These are phyloP conservation scores for Aphelenchoides avenae DNA, from an alignment of 1,140 invertebrate genomes.

Conservation along the genomic window DNA sequence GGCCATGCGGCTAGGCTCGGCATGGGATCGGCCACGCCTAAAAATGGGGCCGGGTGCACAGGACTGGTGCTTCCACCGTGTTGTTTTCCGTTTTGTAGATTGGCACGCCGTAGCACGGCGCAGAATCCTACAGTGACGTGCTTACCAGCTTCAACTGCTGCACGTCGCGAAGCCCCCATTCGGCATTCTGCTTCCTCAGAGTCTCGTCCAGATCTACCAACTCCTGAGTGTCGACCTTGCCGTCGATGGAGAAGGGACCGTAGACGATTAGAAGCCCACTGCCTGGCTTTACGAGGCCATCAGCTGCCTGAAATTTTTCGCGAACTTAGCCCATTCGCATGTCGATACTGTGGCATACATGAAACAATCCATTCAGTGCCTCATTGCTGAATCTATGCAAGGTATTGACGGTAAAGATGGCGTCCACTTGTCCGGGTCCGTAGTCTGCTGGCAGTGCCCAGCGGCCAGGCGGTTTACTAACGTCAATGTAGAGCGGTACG, in stretches of 20 bases:
- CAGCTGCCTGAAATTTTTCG: slow-evolving; percentile 8
- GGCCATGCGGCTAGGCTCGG: too few species aligned
- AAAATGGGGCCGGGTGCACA: too few species aligned
- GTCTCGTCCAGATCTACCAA: slow-evolving; percentile 73
- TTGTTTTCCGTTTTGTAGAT: too few species aligned
- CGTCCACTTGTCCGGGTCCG: slow-evolving; percentile 65
- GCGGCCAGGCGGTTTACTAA: slow-evolving; percentile 64
- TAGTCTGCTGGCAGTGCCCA: slow-evolving; percentile 61
- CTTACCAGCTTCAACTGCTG: slow-evolving; percentile 65
- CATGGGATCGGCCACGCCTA: too few species aligned
- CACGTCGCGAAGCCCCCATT: slow-evolving; percentile 76
- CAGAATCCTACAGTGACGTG: neutral
- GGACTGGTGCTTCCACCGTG: too few species aligned
- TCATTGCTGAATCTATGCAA: slow-evolving; percentile 10
- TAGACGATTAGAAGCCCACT: slow-evolving; percentile 67
- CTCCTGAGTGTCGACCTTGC: slow-evolving; percentile 72
- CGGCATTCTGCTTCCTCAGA: slow-evolving; percentile 66
- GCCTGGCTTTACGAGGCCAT: slow-evolving; percentile 27
- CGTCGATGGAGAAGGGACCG: slow-evolving; percentile 74
- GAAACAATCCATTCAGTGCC: neutral
- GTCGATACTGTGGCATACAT: neutral
- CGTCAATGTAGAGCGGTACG: slow-evolving; percentile 68
- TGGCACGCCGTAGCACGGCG: too few species aligned
- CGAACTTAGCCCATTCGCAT: slow-evolving; percentile 5
- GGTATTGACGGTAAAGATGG: slow-evolving; percentile 72